Base-by-base conservation (phyloP, 2,113 vertebrate species). In the Callaeas wilsoni region DNA sequence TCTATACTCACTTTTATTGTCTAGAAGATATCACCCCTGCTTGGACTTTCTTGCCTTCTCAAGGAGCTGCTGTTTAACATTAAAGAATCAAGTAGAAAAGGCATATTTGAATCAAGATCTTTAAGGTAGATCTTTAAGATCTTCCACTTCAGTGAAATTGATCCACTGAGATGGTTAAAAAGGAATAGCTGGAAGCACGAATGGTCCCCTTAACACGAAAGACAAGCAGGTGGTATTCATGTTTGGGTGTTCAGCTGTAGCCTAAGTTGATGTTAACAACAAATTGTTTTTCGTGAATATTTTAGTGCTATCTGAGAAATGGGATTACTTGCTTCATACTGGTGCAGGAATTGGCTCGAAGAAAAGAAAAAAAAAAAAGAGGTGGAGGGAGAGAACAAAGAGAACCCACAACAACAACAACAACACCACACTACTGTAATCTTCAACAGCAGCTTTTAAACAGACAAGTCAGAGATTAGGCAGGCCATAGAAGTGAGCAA, bases 341-440 rank as follows among this genome's bases (percentile, higher is more conserved):
- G 0, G 22, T 44, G 25, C 16, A 49, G 33, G 9, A 89, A 76
- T 14, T 59, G n/a, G 7, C 27, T 53, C n/a, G 18, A 18, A 80
- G 50, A 59, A 56, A n/a, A n/a, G 17, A 2, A 32, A 7, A 7
- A 8, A 18, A 20, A 46, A 14, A 16, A n/a, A 12, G 8, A 3
- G 27, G 3, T n/a, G n/a, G n/a, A n/a, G n/a, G n/a, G n/a, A n/a
- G 18, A 10, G 25, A 20, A 21, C 13, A 46, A 33, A 33, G 27
- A 63, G 22, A 64, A 39, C 9, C 22, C 41, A 27, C 27, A 39
- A 47, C 12, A 37, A 11, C 15, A 13, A 18, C 33, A 55, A 2
- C 1, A 52, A 73, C n/a, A 33, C 39, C n/a, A 3, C 3, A 6
- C 11, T 69, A 23, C 25, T 10, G 0, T 37, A 57, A 32, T 46